A percentile compares a stretch with the other conserved stretches of the same genome.
Conservation (phyloP, 2,888 invertebrate species). For the Drosophila fulvimacula region DNA sequence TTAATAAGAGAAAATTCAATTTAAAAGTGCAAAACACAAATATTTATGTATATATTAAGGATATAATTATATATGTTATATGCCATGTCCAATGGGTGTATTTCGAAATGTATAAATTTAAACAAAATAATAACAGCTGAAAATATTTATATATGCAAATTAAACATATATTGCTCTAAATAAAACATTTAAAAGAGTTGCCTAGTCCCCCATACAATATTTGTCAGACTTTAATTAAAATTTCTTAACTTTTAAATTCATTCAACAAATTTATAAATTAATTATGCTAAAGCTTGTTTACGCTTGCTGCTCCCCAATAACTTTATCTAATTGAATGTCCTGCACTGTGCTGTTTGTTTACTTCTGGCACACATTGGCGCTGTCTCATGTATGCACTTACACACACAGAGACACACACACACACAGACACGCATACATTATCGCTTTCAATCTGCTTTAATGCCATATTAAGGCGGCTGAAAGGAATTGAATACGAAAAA, state of each 20-base stretch:
- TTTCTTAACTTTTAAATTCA: background rate
- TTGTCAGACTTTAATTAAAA: background rate
- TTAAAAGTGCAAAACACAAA: background rate
- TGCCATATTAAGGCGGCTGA: constrained; percentile 65
- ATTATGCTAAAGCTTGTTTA: background rate
- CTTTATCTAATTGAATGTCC: constrained; percentile 44
- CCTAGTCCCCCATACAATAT: no score
- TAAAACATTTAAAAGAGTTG: no score
- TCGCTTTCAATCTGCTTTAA: constrained; percentile 65
- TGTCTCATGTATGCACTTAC: background rate
- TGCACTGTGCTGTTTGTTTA: constrained; percentile 50
- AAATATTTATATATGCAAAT: no score
- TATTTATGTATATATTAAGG: no score
- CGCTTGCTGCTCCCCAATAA: background rate
- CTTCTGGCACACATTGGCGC: constrained; percentile 13
- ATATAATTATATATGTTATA: no score
- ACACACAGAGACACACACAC: constrained; percentile 4
- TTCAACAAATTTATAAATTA: background rate
- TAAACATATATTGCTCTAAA: no score
- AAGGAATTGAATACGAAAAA: constrained; percentile 65
- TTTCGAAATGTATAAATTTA: no score
- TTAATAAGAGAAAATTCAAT: background rate
- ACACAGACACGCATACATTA: constrained; percentile 22
- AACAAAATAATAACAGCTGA: no score
- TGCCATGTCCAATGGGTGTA: no score